phyloP scores from a whole-genome alignment of 2,797 vertebrate species.

The Gallinago nigripennis region DNA sequence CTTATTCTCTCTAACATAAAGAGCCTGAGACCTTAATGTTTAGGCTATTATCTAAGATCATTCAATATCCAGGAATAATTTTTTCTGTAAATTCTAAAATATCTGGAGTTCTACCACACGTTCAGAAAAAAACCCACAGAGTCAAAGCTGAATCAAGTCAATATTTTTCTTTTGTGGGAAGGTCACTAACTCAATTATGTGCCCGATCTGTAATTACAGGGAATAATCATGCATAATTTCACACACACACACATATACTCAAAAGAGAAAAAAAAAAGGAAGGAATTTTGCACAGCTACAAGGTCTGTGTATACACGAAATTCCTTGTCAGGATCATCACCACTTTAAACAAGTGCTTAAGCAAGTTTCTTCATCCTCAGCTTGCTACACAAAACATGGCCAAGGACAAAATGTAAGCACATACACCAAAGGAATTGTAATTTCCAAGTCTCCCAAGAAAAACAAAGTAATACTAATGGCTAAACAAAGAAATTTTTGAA shows the following conservation, averaged over 20 bases:
- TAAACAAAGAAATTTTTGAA: background rate
- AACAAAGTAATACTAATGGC: background rate
- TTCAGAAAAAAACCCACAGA: background rate
- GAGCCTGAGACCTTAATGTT: background rate
- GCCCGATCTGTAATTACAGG: background rate
- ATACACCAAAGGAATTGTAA: background rate
- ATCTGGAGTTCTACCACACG: background rate
- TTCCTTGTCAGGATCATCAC: background rate
- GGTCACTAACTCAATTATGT: background rate
- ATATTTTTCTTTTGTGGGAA: background rate
- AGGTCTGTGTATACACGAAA: background rate
- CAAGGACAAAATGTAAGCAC: background rate
- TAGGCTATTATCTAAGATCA: background rate
- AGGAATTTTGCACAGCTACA: background rate
- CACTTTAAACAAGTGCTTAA: background rate
- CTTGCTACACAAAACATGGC: fast-evolving
- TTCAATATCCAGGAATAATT: background rate
- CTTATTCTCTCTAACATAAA: background rate
- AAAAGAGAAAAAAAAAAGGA: background rate
- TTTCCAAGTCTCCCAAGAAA: background rate
- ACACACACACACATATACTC: background rate
- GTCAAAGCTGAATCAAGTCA: background rate
- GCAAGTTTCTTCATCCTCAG: background rate
- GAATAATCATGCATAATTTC: background rate
- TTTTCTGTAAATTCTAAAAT: background rate